Evolutionary conservation across 2,888 invertebrate species (phyloP).

Genomic region (Gymnoscelis rufifasciata): DNA sequence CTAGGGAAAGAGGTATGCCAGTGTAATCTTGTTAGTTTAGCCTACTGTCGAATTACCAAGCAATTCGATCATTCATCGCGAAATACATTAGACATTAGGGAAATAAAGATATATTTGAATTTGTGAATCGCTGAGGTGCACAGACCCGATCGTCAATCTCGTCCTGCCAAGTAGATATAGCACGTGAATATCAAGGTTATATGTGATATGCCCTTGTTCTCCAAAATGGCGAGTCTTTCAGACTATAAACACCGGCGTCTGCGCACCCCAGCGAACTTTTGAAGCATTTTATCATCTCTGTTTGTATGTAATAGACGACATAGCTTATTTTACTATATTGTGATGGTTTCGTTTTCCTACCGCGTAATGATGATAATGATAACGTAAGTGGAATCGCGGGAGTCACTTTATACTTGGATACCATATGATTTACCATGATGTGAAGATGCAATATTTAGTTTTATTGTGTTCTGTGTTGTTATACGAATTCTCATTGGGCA

Average conservation of each 20-base stretch:
- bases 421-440: slow-evolving; percentile 63
- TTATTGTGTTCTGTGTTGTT: slow-evolving; percentile 48
- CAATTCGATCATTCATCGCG: slow-evolving; percentile 78
- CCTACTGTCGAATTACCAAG: slow-evolving; percentile 72
- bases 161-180: slow-evolving; percentile 44
- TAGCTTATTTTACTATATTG: slow-evolving; percentile 75
- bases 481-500: slow-evolving; percentile 66
- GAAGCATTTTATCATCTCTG: slow-evolving; percentile 69
- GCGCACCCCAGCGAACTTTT: slow-evolving; percentile 48
- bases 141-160: slow-evolving; percentile 47
- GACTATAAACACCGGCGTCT: slow-evolving; percentile 62
- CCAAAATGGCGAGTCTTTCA: slow-evolving; percentile 48
- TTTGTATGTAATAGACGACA: slow-evolving; percentile 69
- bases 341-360: slow-evolving; percentile 78
- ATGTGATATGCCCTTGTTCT: slow-evolving; percentile 55
- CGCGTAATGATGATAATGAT: slow-evolving; percentile 71
- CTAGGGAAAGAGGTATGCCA: slow-evolving; percentile 59
- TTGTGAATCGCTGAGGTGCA: slow-evolving; percentile 53
- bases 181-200: slow-evolving; percentile 48
- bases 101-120: slow-evolving; percentile 66
- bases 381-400: slow-evolving; percentile 63
- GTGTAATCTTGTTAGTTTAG: slow-evolving; percentile 70
- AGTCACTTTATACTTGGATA: slow-evolving; percentile 65
- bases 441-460: slow-evolving; percentile 62
- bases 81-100: slow-evolving; percentile 69